phyloP scores from a whole-genome alignment of 2,888 invertebrate genomes.

The Drosophila infuscata region DNA sequence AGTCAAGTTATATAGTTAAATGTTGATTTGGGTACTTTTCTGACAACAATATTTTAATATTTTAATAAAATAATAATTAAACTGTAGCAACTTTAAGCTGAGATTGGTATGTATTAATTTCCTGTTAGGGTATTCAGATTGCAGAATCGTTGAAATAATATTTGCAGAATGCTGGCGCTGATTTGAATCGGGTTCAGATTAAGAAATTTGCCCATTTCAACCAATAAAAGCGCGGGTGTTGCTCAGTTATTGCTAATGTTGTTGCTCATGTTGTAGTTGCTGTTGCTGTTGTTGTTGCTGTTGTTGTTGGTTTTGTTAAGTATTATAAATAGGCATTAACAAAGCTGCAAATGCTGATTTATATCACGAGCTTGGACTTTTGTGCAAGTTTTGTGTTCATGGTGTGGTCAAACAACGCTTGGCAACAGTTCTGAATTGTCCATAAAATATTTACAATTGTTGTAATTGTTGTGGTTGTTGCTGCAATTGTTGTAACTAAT shows the following conservation, averaged over 20 bases:
- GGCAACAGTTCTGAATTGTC: constrained; percentile 52
- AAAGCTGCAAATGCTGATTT: constrained; percentile 64
- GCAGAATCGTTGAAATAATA: constrained; percentile 17
- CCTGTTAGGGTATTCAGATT: constrained; percentile 25
- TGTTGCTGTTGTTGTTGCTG: constrained; percentile 36
- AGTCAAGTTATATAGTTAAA: no score
- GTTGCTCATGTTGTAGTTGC: constrained; percentile 22
- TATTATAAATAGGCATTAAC: constrained; percentile 54
- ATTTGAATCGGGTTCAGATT: constrained; percentile 48
- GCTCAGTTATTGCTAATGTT: constrained; percentile 20
- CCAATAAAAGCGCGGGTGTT: constrained; percentile 49
- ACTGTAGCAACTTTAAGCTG: not conserved
- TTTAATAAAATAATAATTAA: not conserved
- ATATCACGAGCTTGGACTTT: constrained; percentile 57
- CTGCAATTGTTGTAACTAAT: constrained; percentile 27
- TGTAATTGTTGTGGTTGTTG: constrained; percentile 19
- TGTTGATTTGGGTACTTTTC: no score
- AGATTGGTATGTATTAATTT: not conserved
- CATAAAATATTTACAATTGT: constrained; percentile 29
- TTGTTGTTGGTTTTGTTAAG: constrained; percentile 15
- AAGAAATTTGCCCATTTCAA: constrained; percentile 55
- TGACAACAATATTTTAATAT: no score
- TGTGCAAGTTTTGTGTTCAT: constrained; percentile 13
- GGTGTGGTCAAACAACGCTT: constrained; percentile 47
- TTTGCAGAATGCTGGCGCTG: constrained; percentile 39